Evolutionary conservation across 2,888 invertebrate species (phyloP).

Genomic region (Petrolisthes cinctipes): DNA sequence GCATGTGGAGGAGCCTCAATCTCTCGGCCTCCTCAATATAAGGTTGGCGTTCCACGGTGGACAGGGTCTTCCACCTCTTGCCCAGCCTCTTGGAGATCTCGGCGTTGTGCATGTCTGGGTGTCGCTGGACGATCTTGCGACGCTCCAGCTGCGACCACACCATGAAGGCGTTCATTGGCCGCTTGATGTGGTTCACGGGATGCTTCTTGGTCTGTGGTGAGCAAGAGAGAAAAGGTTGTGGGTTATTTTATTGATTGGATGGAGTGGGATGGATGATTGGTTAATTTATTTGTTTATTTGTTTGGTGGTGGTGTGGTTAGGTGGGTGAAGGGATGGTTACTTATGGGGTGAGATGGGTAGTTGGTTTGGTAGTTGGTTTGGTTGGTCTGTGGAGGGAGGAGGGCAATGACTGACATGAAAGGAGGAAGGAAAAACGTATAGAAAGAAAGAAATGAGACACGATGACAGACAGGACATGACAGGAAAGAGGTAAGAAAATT

Average conservation of each 20-base stretch:
- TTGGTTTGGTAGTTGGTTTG: too few relatives aligned
- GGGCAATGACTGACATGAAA: too few relatives aligned
- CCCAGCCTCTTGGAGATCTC: slow-evolving; percentile 57
- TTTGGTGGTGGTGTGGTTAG: too few relatives aligned
- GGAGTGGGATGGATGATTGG: background rate
- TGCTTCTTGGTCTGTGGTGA: slow-evolving; percentile 91
- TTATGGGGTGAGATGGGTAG: too few relatives aligned
- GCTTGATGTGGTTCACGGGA: slow-evolving; percentile 96
- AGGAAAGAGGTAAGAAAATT: too few relatives aligned
- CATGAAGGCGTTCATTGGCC: slow-evolving; percentile 99
- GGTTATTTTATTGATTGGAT: background rate
- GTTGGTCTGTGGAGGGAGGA: too few relatives aligned
- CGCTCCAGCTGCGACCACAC: slow-evolving; percentile 98
- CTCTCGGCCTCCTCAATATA: slow-evolving; percentile 59
- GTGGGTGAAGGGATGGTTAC: too few relatives aligned
- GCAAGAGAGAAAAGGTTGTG: background rate
- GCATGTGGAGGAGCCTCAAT: slow-evolving; percentile 52
- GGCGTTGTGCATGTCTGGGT: slow-evolving; percentile 54
- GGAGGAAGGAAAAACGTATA: too few relatives aligned
- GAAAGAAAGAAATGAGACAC: too few relatives aligned
- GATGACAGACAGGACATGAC: too few relatives aligned
- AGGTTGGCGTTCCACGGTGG: slow-evolving; percentile 39
- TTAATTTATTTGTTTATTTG: too few relatives aligned
- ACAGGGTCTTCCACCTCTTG: slow-evolving; percentile 64
- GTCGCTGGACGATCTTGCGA: slow-evolving; percentile 84